Percentiles rank a stretch among this genome's conserved stretches.
Evolutionary conservation across 2,888 invertebrate genomes (phyloP).

Genomic region (Tenthredo scrophulariae): DNA sequence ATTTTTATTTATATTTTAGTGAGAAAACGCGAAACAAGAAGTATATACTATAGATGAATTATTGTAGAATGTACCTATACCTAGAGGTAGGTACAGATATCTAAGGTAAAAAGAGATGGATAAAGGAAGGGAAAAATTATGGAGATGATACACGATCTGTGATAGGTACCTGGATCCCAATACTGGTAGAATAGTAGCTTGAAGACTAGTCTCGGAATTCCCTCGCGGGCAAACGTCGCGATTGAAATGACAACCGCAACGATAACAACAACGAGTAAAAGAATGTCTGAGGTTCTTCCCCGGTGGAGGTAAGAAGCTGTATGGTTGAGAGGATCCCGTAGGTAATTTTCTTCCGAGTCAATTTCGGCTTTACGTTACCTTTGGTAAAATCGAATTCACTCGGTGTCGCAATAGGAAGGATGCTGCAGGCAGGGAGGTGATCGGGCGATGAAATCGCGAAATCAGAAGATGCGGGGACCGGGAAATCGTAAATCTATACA

Average conservation of each 20-base stretch:
- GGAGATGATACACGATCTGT: neutral
- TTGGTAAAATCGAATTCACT: slow-evolving; percentile 14
- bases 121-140: neutral
- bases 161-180: neutral
- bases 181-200: neutral
- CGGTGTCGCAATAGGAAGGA: neutral
- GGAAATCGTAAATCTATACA: neutral
- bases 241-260: slow-evolving; percentile 51
- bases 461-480: neutral
- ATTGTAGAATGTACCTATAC: neutral
- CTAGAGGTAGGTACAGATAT: no score
- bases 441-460: neutral
- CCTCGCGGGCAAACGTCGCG: slow-evolving; percentile 38
- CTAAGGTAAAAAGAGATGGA: neutral
- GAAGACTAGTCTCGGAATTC: slow-evolving; percentile 4
- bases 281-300: slow-evolving; percentile 14
- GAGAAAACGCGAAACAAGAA: neutral
- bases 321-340: neutral
- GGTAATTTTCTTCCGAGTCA: slow-evolving; percentile 42
- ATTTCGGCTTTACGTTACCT: slow-evolving; percentile 22
- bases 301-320: neutral
- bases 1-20: neutral
- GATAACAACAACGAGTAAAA: slow-evolving; percentile 35
- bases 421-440: neutral
- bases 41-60: neutral